Evolutionary conservation across 1,140 invertebrate genomes (phyloP).

Genomic region (Drosophila subobscura): DNA sequence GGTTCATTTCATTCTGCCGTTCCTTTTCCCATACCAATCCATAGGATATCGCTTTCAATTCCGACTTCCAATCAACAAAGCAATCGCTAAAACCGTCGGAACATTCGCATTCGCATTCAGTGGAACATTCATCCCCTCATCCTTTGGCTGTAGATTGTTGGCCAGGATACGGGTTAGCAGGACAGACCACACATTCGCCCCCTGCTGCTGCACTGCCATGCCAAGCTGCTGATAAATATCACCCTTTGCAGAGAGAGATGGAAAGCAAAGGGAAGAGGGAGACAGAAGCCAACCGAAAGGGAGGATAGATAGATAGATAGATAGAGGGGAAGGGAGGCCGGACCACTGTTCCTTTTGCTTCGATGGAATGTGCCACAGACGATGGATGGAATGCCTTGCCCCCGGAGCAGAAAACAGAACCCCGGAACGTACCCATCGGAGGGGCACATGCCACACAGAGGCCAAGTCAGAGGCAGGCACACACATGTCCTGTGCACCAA

Average conservation of each 20-base stretch:
- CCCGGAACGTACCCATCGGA: not conserved
- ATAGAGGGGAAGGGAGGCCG: too few species aligned
- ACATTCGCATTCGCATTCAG: too few species aligned
- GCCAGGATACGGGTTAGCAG: conserved; percentile 16
- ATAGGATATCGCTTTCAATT: too few species aligned
- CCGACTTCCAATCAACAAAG: too few species aligned
- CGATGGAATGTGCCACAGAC: conserved; percentile 11
- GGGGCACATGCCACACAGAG: conserved; percentile 1
- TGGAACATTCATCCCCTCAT: not conserved
- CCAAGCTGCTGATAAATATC: conserved; percentile 25
- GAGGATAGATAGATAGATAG: too few species aligned
- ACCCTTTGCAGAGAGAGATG: not conserved
- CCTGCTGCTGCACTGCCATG: not conserved
- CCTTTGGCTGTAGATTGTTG: conserved; percentile 14
- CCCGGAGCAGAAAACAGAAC: too few species aligned
- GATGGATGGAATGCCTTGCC: conserved; percentile 15
- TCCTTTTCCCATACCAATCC: too few species aligned
- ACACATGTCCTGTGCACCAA: conserved; percentile 17
- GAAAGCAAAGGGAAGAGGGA: too few species aligned
- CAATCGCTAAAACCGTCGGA: too few species aligned
- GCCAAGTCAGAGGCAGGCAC: too few species aligned
- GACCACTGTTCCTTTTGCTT: not conserved
- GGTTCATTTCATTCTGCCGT: too few species aligned
- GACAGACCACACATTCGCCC: conserved; percentile 17
- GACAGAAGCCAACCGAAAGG: too few species aligned